Percentiles rank a stretch among this genome's conserved stretches.
phyloP scores from a whole-genome alignment of 1,140 invertebrate genomes.

The Mylabris phalerata region DNA sequence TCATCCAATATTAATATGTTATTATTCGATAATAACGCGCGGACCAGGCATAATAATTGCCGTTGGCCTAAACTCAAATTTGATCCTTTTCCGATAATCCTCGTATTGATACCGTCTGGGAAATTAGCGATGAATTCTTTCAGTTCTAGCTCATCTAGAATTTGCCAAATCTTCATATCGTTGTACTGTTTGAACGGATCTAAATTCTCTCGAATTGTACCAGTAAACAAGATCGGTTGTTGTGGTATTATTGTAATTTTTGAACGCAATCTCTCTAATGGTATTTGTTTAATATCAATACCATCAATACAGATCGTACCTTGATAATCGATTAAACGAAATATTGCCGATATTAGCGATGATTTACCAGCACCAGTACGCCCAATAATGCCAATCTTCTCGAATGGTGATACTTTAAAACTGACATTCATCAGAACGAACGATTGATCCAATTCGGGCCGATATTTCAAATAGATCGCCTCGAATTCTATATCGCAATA shows the following conservation, averaged over 20 bases:
- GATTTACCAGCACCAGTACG: conserved; percentile 72
- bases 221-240: conserved; percentile 63
- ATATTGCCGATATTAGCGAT: conserved; percentile 62
- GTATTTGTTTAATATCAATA: conserved; percentile 46
- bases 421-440: conserved; percentile 50
- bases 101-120: conserved; percentile 39
- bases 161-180: conserved; percentile 56
- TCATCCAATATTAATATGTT: conserved; percentile 52
- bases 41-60: conserved; percentile 54
- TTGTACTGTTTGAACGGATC: conserved; percentile 57
- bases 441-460: conserved; percentile 33
- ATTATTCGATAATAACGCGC: conserved; percentile 60
- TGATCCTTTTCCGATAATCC: conserved; percentile 32
- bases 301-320: conserved; percentile 57
- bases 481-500: conserved; percentile 61
- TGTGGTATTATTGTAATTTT: conserved; percentile 67
- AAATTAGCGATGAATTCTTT: conserved; percentile 42
- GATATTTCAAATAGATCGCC: conserved; percentile 47
- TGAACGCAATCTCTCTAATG: conserved; percentile 53
- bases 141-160: conserved; percentile 54
- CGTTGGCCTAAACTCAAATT: conserved; percentile 24
- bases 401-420: conserved; percentile 49
- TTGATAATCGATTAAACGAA: conserved; percentile 60
- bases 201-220: conserved; percentile 55
- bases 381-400: conserved; percentile 68